Evolutionary conservation across 1,140 invertebrate species (phyloP), one percentile per base, ranked within the genome.

Genomic region (Achroia grisella): DNA sequence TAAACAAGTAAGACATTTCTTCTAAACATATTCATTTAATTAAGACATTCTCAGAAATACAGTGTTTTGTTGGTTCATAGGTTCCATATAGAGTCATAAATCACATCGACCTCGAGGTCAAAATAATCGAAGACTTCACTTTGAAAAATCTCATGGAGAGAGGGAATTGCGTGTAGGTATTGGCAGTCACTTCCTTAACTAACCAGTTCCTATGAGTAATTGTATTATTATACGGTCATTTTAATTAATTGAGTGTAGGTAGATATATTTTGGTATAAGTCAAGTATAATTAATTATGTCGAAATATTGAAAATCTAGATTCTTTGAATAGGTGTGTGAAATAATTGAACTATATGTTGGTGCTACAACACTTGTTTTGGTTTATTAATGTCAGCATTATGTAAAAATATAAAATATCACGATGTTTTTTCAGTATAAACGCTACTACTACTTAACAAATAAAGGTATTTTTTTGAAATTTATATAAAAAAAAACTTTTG

Each of bases 61-160:
- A 2, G 17, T 9, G 14, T 15, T 4, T 37, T 13, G 35, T n/a
- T 17, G 13, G 35, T 37, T 37, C 35, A 37, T 10, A 17, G 35
- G 35, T 37, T n/a, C 14, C 17, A 14, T 37, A 11, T 5, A 37
- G 13, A 11, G 10, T 17, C 12, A 37, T 37, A 37, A 37, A 56
- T 58, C 46, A 58, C 51, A 52, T 52, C 35, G 53, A 65, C 52
- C 57, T 31, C 39, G 41, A 28, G 58, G 48, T 61, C 61, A 51
- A 40, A 39, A 33, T 50, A 48, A 61, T 56, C 17, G 13, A 13
- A 17, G 17, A 37, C 2, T 31, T 31, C 10, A 15, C 14, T 17
- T 17, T n/a, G 13, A 37, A 12, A 11, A 37, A 48, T 56, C 55
- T 54, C 35, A 36, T 15, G 37, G 32, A 36, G 27, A 48, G 40